These are phyloP conservation scores for Orycteropus afer DNA, from an alignment of 2,113 vertebrate genomes.

Conservation along the genomic window DNA sequence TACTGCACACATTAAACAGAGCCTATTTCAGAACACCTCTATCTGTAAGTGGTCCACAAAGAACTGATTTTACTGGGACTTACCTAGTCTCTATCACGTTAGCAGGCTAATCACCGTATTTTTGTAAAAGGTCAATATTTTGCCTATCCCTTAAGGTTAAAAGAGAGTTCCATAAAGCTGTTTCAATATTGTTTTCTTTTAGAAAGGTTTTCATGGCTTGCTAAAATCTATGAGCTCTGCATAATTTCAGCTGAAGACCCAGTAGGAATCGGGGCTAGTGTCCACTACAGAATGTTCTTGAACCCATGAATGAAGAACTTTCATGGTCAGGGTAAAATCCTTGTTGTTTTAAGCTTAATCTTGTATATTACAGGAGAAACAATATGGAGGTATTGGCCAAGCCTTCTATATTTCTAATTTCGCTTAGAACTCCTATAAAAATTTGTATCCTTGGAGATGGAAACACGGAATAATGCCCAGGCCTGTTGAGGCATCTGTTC, in stretches of 20 bases:
- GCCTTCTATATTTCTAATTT: not conserved
- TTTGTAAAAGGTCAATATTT: slow-evolving; percentile 46
- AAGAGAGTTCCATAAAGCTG: not conserved
- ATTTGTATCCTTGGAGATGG: not conserved
- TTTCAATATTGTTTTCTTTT: not conserved
- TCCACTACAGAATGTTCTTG: not conserved
- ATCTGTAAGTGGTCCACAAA: slow-evolving; percentile 61
- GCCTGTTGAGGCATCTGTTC: not conserved
- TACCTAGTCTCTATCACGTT: slow-evolving; percentile 47
- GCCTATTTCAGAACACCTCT: slow-evolving; percentile 48
- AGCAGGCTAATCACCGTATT: not conserved
- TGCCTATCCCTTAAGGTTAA: not conserved
- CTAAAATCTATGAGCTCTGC: not conserved
- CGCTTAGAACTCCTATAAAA: not conserved
- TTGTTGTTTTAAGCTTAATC: not conserved
- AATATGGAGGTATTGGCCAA: not conserved
- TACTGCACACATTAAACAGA: slow-evolving; percentile 68
- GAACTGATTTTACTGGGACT: slow-evolving; percentile 57
- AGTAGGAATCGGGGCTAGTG: not conserved
- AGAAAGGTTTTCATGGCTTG: not conserved
- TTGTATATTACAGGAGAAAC: not conserved
- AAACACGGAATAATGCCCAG: not conserved
- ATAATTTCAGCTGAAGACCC: not conserved
- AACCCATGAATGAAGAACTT: not conserved
- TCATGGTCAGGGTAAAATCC: not conserved